phyloP scores from a whole-genome alignment of 2,797 vertebrate species.

The Gallinago nigripennis region DNA sequence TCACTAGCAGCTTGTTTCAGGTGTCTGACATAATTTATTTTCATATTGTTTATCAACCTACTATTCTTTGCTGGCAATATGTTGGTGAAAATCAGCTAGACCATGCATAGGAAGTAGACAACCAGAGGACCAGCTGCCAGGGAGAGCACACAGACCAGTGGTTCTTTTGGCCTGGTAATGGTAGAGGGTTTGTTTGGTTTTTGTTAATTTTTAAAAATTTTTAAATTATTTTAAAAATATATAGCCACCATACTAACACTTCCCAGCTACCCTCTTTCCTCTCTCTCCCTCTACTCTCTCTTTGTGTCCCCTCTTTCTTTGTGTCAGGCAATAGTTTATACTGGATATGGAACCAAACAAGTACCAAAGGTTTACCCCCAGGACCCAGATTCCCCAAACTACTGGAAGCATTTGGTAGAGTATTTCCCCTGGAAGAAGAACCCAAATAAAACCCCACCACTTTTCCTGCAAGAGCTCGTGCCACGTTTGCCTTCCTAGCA shows the following conservation, averaged over 20 bases:
- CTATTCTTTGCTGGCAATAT: neutral
- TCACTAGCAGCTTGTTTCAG: neutral
- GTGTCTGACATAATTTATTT: neutral
- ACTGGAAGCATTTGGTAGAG: neutral
- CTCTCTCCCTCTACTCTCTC: neutral
- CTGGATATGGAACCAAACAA: neutral
- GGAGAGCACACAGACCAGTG: neutral
- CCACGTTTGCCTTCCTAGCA: neutral
- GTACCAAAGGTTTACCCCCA: neutral
- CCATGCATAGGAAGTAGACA: neutral
- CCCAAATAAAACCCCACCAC: neutral
- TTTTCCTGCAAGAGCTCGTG: neutral
- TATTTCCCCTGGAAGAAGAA: neutral
- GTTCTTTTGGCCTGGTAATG: neutral
- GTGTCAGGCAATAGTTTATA: neutral
- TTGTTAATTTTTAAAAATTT: too few species aligned
- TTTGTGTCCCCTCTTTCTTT: too few species aligned
- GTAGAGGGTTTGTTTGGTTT: neutral
- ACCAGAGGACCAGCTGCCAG: neutral
- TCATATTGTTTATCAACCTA: neutral
- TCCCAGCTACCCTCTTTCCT: neutral
- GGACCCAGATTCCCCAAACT: neutral
- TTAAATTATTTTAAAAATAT: neutral
- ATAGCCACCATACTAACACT: neutral
- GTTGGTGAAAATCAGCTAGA: neutral